These are phyloP conservation scores for Agriopis aurantiaria DNA, from an alignment of 2,888 invertebrate species.

Conservation along the genomic window DNA sequence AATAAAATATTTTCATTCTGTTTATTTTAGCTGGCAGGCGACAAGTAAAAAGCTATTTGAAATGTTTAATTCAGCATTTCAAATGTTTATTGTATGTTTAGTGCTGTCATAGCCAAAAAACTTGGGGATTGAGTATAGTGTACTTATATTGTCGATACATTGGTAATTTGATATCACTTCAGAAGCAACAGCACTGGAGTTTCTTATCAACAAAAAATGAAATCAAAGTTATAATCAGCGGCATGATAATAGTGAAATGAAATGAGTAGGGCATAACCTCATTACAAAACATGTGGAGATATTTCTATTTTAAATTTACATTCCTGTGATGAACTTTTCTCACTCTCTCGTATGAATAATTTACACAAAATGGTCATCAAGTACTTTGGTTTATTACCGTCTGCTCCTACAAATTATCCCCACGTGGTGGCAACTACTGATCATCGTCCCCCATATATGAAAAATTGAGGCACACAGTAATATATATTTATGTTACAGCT, in stretches of 20 bases:
- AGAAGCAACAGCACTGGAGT: background rate
- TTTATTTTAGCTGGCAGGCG: too few relatives aligned
- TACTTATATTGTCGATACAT: background rate
- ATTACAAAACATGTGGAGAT: background rate
- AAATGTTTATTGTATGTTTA: too few relatives aligned
- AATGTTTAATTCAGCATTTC: too few relatives aligned
- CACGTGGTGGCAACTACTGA: too few relatives aligned
- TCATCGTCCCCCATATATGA: too few relatives aligned
- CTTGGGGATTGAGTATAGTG: too few relatives aligned
- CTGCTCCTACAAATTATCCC: too few relatives aligned
- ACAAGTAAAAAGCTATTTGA: too few relatives aligned
- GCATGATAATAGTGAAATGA: conserved; percentile 14
- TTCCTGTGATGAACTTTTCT: background rate
- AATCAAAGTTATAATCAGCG: conserved; percentile 13
- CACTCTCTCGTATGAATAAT: background rate
- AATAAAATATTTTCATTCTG: too few relatives aligned
- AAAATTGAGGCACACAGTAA: too few relatives aligned
- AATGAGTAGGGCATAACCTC: background rate
- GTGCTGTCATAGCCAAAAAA: too few relatives aligned
- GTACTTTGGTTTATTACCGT: background rate
- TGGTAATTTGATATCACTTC: conserved; percentile 5
- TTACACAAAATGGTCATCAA: background rate
- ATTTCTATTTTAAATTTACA: background rate
- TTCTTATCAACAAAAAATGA: conserved; percentile 28
- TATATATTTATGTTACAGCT: too few relatives aligned